Conservation (phyloP, 2,888 invertebrate species). For the Hemaris fuciformis region DNA sequence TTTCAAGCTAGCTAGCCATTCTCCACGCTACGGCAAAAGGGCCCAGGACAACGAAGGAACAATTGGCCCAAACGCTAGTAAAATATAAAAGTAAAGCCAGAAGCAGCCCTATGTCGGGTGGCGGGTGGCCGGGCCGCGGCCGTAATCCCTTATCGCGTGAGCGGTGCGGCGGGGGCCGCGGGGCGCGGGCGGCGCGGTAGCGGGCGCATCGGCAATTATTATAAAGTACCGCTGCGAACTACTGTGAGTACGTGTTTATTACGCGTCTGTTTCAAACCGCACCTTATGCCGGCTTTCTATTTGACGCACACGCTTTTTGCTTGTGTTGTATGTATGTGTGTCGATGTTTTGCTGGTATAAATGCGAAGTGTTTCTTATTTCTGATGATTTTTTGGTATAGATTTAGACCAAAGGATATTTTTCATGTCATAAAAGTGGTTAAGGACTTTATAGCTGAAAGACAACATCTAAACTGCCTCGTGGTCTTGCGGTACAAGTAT, state of each 20-base stretch:
- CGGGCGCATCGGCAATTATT: conserved; percentile 70
- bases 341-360: not conserved
- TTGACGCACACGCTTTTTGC: not conserved
- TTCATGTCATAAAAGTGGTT: too few species aligned
- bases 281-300: conserved; percentile 3
- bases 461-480: too few species aligned
- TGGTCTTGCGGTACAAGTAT: too few species aligned
- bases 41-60: too few species aligned
- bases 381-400: not conserved
- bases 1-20: too few species aligned
- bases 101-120: conserved; percentile 15
- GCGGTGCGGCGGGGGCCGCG: conserved; percentile 50
- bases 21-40: too few species aligned
- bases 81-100: not conserved
- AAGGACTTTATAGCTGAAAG: too few species aligned
- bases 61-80: not conserved
- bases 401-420: too few species aligned
- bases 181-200: conserved; percentile 28
- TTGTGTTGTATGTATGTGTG: not conserved
- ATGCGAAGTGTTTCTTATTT: not conserved
- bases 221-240: conserved; percentile 61
- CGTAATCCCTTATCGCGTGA: conserved; percentile 7
- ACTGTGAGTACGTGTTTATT: conserved; percentile 37
- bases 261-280: conserved; percentile 19
- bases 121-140: conserved; percentile 18